Base-by-base conservation (phyloP, 2,797 vertebrate genomes). In the Pseudochirops cupreus region DNA sequence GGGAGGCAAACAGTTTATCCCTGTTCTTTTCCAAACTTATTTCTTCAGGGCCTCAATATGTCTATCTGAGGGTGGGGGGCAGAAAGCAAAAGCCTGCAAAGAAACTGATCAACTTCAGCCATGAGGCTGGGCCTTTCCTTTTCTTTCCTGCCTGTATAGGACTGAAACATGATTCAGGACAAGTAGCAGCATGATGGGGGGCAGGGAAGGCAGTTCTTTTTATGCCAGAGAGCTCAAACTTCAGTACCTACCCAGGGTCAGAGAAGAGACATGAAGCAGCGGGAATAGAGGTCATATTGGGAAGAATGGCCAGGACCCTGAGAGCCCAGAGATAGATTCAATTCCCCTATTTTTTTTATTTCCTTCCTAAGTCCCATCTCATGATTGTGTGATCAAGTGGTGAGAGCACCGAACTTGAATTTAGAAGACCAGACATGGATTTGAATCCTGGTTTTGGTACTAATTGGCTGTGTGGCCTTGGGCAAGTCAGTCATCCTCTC, bases 11-110 rank as follows among this genome's bases (percentile, higher is more conserved):
- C 13, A 56, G 59, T n/a, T 16, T 31, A 91, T 54, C 53, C 24
- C 12, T 52, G 18, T 94, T 12, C 62, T 93, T 94, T 90, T 57
- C 33, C 26, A 93, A 28, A 28, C 92, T 90, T 33, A 90, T 58
- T 92, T 93, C 52, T 96, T 95, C 59, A 26, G 90, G 2, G 53
- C 14, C 96, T 95, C 7, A 39, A 57, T 1, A 94, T 82, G 12
- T 53, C 57, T 67, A 11, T 57, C 74, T 93, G 62, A 57, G 62
- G 90, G 14, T 11, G 31, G 3, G 74, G 24, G 24, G 39, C 46
- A 92, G 26, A 96, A 46, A 87, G 12, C 26, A 96, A 56, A 74
- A 67, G 56, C 39, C 2, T 11, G 4, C 13, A 50, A 54, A 18
- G 29, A 1, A 92, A 31, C 91, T 56, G n/a, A 18, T 87, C 87